phyloP scores from a whole-genome alignment of 2,888 invertebrate genomes.

The Atherix ibis region DNA sequence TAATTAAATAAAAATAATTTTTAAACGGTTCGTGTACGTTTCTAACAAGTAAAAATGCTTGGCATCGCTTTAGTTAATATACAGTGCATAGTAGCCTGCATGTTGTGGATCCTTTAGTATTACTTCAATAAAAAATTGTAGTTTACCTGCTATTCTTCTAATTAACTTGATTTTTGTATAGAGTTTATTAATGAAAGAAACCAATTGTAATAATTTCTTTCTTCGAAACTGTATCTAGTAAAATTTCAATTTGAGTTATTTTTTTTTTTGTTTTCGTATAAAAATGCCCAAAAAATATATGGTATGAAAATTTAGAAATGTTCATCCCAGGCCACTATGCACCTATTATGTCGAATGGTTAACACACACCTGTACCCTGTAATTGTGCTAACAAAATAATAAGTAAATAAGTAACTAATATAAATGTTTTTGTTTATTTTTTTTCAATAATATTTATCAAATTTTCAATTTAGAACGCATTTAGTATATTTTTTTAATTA shows the following conservation, averaged over 20 bases:
- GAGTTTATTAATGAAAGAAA: neutral
- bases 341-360: constrained; percentile 31
- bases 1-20: constrained; percentile 4
- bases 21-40: too few relatives aligned
- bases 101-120: too few relatives aligned
- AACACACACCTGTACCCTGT: constrained; percentile 21
- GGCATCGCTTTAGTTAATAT: constrained; percentile 17
- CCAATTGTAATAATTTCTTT: neutral
- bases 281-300: too few relatives aligned
- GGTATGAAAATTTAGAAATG: too few relatives aligned
- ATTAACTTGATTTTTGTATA: too few relatives aligned
- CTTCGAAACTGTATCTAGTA: too few relatives aligned
- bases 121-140: too few relatives aligned
- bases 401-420: neutral
- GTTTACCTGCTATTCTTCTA: too few relatives aligned
- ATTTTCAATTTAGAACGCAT: neutral
- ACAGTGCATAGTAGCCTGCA: constrained; percentile 16
- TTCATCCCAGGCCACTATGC: constrained; percentile 7
- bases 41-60: constrained; percentile 15
- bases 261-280: too few relatives aligned
- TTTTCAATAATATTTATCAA: neutral
- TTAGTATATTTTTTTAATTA: neutral
- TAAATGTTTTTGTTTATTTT: constrained; percentile 1
- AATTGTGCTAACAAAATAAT: neutral
- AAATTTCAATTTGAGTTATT: too few relatives aligned